Conservation (phyloP, 1,140 invertebrate species). For the Wasmannia auropunctata region DNA sequence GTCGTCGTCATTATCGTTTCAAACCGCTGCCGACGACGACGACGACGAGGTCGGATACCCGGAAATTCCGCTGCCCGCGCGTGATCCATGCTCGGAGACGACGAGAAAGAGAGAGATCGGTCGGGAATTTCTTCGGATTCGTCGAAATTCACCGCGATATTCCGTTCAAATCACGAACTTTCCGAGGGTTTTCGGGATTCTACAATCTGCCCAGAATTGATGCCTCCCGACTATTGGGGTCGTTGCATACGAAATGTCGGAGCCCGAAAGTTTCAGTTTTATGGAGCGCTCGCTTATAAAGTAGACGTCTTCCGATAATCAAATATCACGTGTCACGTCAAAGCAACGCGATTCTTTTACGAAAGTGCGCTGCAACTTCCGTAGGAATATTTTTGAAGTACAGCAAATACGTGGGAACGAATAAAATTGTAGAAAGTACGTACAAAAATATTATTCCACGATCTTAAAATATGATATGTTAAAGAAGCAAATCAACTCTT, state of each 20-base stretch:
- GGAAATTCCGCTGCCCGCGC: background rate
- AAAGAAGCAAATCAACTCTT: too few species aligned
- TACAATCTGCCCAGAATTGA: slow-evolving; percentile 12
- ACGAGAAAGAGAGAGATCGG: background rate
- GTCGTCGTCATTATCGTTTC: slow-evolving; percentile 64
- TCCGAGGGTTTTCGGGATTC: background rate
- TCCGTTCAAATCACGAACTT: slow-evolving; percentile 28
- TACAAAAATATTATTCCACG: background rate
- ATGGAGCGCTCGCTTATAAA: slow-evolving; percentile 25
- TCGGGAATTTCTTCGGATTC: background rate
- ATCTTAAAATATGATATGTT: background rate
- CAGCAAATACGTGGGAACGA: background rate
- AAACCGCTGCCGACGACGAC: slow-evolving; percentile 12
- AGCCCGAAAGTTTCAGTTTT: slow-evolving; percentile 31
- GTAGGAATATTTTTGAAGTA: background rate
- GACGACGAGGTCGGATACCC: slow-evolving; percentile 38
- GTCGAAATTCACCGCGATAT: slow-evolving; percentile 15
- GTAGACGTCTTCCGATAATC: slow-evolving; percentile 29
- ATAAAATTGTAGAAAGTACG: background rate
- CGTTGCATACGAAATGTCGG: slow-evolving; percentile 20
- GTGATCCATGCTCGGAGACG: slow-evolving; percentile 26
- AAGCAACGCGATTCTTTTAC: slow-evolving; percentile 17
- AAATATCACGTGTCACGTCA: slow-evolving; percentile 29
- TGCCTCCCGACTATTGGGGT: slow-evolving; percentile 3
- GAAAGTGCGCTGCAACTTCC: background rate